phyloP scores from a whole-genome alignment of 2,113 vertebrate species.

The Zapornia atra region DNA sequence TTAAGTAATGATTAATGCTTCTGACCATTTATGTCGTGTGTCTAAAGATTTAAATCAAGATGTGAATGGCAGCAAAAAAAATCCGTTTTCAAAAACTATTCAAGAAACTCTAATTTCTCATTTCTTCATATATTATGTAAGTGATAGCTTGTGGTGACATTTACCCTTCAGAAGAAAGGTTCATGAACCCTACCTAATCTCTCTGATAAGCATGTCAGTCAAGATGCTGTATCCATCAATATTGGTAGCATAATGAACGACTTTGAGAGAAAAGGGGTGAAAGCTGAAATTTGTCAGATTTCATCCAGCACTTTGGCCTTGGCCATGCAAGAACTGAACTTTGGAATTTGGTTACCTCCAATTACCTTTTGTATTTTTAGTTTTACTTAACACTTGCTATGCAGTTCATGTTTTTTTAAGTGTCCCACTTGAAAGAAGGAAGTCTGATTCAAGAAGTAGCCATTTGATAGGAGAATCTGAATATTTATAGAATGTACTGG shows the following conservation, averaged over 20 bases:
- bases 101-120: neutral
- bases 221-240: neutral
- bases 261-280: neutral
- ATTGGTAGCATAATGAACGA: neutral
- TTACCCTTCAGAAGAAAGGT: neutral
- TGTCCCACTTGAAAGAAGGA: neutral
- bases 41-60: neutral
- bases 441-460: neutral
- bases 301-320: neutral
- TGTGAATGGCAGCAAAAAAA: neutral
- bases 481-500: neutral
- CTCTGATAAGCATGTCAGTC: neutral
- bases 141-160: neutral
- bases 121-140: conserved; percentile 11
- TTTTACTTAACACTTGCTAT: neutral
- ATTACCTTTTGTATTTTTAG: neutral
- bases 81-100: neutral
- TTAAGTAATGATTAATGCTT: neutral
- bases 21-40: neutral
- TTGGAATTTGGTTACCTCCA: neutral
- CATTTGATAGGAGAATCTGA: neutral
- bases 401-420: neutral
- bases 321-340: neutral
- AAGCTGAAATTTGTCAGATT: neutral
- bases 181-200: neutral